Evolutionary conservation across 2,888 invertebrate species (phyloP), one percentile per base, ranked within the genome.

Genomic region (Caenorhabditis zanzibari): DNA sequence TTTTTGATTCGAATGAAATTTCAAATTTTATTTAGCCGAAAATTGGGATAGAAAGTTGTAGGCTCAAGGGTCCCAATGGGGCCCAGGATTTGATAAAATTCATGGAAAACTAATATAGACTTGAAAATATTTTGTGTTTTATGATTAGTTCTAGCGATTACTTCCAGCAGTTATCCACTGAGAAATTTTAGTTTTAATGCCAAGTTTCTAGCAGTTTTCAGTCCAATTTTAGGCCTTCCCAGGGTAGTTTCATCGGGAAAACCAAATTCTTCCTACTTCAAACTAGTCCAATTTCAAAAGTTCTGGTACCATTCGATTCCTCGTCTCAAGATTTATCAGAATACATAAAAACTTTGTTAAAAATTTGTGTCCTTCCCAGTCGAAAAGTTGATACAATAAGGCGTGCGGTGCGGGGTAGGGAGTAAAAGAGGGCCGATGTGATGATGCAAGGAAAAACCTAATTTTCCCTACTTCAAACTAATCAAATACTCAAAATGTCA

Each of bases 331-430:
- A 35, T 52, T 32, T 44, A 41, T 38, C 63, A 63, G 63, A 77
- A 71, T 54, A 22, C 61, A 22, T 63, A 16, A 26, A 59, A 35
- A 32, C 16, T 16, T 14, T 28, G 7, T 3, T 3, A 32, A 52
- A 71, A 63, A n/a, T 69, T 63, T 52, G 41, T 49, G 41, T 52
- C 61, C 54, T 26, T 24, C 47, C 59, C 9, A 52, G 19, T 14
- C 58, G 7, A 35, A 76, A 76, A 68, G 69, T 69, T 69, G 76
- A 76, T 76, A 76, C 68, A 75, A 75, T 75, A 75, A 75, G 58
- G 44, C 38, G 44, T 10, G 56, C 38, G 19, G 26, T 19, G 12
- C 12, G 54, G 26, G 10, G 54, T 12, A 26, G 63, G 52, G 41
- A 47, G 41, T 52, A 38, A 47, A 19, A 49, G 61, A 49, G 19